Evolutionary conservation across 1,140 invertebrate species (phyloP).

Genomic region (Glossosoma conforme): DNA sequence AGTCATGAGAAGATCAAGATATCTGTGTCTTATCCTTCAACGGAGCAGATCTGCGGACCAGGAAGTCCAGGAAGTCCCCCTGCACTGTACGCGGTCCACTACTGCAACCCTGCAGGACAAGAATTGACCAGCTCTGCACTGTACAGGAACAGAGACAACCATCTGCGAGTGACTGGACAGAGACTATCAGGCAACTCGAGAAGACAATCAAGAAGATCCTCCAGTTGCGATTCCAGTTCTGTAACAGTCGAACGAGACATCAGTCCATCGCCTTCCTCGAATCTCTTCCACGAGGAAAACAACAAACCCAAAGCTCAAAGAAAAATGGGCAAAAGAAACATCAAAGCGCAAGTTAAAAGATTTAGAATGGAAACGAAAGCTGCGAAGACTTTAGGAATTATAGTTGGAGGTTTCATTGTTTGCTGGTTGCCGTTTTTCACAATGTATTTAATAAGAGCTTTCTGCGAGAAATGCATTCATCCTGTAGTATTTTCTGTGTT

Average conservation of each 20-base stretch:
- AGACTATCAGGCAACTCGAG: conserved; percentile 31
- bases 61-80: conserved; percentile 42
- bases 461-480: conserved; percentile 75
- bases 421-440: conserved; percentile 96
- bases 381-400: conserved; percentile 89
- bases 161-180: conserved; percentile 41
- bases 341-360: conserved; percentile 77
- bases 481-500: conserved; percentile 82
- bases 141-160: conserved; percentile 37
- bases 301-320: conserved; percentile 62
- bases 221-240: conserved; percentile 36
- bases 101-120: conserved; percentile 51
- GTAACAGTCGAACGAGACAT: conserved; percentile 35
- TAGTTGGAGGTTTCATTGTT: conserved; percentile 88
- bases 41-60: conserved; percentile 60
- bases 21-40: conserved; percentile 76
- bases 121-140: conserved; percentile 38
- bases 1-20: conserved; percentile 74
- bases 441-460: conserved; percentile 81
- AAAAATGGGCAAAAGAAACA: conserved; percentile 77
- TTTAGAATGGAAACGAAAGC: conserved; percentile 91
- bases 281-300: conserved; percentile 49
- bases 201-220: conserved; percentile 33
- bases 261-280: conserved; percentile 45
- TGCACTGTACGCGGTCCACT: conserved; percentile 55